Evolutionary conservation across 2,888 invertebrate genomes (phyloP).

Genomic region (Cartodere bifasciata): DNA sequence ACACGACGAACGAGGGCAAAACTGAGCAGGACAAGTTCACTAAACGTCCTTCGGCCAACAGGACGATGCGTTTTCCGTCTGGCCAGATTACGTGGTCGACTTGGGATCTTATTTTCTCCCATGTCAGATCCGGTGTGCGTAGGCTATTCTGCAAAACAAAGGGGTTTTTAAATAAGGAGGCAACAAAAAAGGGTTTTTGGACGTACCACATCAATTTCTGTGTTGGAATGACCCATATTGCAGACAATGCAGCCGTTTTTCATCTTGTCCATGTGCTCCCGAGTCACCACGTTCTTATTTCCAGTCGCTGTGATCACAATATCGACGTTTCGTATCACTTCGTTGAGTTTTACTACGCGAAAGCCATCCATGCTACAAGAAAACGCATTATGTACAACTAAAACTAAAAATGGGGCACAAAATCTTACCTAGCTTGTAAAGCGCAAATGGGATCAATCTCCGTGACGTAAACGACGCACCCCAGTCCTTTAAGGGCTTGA

Average conservation of each 20-base stretch:
- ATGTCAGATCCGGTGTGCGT: conserved; percentile 85
- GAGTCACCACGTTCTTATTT: conserved; percentile 90
- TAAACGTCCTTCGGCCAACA: conserved; percentile 87
- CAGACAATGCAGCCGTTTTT: conserved; percentile 91
- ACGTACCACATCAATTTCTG: conserved; percentile 84
- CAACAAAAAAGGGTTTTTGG: conserved; percentile 6
- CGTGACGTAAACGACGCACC: conserved; percentile 84
- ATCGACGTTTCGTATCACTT: conserved; percentile 86
- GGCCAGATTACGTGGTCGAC: conserved; percentile 99
- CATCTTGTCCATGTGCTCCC: conserved; percentile 94
- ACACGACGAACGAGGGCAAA: conserved; percentile 94
- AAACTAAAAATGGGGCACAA: conserved; percentile 6
- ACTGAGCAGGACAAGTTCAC: conserved; percentile 96
- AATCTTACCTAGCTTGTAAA: conserved; percentile 75
- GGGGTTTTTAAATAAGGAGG: no score
- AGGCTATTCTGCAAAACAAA: conserved; percentile 57
- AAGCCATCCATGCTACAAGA: conserved; percentile 85
- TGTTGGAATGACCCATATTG: conserved; percentile 97
- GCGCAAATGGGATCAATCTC: conserved; percentile 98
- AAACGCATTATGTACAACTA: conserved; percentile 2
- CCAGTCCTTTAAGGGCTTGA: conserved; percentile 86
- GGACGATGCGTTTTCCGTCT: conserved; percentile 86
- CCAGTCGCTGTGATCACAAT: conserved; percentile 97
- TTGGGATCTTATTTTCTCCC: conserved; percentile 95
- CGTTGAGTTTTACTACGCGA: conserved; percentile 86